Base-by-base conservation (phyloP, 2,888 invertebrate species). In the Charanyca ferruginea region DNA sequence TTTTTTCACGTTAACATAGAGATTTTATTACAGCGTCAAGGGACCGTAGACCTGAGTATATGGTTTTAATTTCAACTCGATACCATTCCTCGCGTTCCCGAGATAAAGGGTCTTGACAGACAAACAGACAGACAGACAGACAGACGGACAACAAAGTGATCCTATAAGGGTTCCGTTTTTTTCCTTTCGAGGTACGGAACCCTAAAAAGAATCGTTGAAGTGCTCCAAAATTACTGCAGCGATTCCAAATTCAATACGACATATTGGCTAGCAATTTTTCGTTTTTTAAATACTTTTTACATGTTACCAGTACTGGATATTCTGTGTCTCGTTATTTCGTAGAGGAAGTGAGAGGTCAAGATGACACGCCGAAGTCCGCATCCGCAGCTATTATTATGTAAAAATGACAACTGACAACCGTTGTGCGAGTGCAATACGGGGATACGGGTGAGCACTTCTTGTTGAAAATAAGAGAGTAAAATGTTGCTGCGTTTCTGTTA, bases 311-410 rank as follows among this genome's bases (percentile, higher is more conserved):
- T 41, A 57, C 42, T 71, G 45, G 25, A 41, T 44, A 35, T 60
- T 72, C 51, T 60, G 73, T 32, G 5, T 42, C 47, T 74, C 42
- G 11, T 66, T 55, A 62, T 67, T 54, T 59, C 51, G 53, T 64
- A 64, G 76, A 74, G 81, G 85, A 86, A 86, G 86, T 84, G 85
- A 85, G 81, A 81, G 85, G 85, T 75, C 60, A 71, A 38, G 75
- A 79, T 80, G 80, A 80, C 75, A 77, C 54, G 66, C 74, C 67
- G 58, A 73, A 73, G 66, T 71, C 66, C 54, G 61, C 69, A 67
- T 70, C 77, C 69, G 77, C 20, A 60, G 58, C 60, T 58, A 52
- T 73, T 75, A 72, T 75, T 75, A 74, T 71, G 55, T 70, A 72
- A 71, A 73, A 67, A 66, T 71, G 55, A 67, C 74, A 77, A 52